A percentile compares a stretch with the other conserved stretches of the same genome.
Evolutionary conservation across 2,797 vertebrate species (phyloP).

Genomic region (Poeciliopsis infans): DNA sequence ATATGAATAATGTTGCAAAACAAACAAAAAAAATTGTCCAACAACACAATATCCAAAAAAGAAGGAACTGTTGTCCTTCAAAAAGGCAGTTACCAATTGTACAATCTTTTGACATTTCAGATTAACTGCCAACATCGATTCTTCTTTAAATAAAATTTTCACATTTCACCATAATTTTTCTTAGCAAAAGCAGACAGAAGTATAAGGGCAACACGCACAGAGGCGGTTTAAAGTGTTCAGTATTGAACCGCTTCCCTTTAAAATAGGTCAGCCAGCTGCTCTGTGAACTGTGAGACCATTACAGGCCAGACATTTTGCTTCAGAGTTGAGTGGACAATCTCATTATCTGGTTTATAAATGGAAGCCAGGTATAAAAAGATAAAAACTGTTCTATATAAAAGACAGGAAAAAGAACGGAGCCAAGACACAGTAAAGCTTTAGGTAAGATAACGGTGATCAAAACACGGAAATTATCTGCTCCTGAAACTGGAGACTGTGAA

Average conservation of each 20-base stretch:
- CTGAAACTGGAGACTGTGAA: slow-evolving; percentile 38
- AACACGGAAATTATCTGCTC: slow-evolving; percentile 33
- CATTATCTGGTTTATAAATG: slow-evolving; percentile 57
- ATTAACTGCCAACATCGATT: neutral
- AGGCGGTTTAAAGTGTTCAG: slow-evolving; percentile 32
- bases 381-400: slow-evolving; percentile 15
- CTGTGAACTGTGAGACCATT: slow-evolving; percentile 55
- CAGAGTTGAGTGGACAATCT: slow-evolving; percentile 43
- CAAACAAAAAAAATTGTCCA: too few species aligned
- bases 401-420: neutral
- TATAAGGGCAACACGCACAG: neutral
- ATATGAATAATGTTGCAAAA: neutral
- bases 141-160: neutral
- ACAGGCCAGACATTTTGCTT: slow-evolving; percentile 69
- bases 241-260: slow-evolving; percentile 64
- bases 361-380: slow-evolving; percentile 20
- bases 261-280: slow-evolving; percentile 78
- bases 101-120: neutral
- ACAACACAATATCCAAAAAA: too few species aligned
- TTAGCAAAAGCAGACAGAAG: neutral
- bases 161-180: neutral
- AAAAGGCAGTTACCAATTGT: neutral
- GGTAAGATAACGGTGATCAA: slow-evolving; percentile 53
- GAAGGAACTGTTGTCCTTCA: too few species aligned
- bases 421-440: slow-evolving; percentile 17